A percentile compares a stretch with the other conserved stretches of the same genome.
Conservation (phyloP, 1,140 invertebrate species). For the Hirudo medicinalis region DNA sequence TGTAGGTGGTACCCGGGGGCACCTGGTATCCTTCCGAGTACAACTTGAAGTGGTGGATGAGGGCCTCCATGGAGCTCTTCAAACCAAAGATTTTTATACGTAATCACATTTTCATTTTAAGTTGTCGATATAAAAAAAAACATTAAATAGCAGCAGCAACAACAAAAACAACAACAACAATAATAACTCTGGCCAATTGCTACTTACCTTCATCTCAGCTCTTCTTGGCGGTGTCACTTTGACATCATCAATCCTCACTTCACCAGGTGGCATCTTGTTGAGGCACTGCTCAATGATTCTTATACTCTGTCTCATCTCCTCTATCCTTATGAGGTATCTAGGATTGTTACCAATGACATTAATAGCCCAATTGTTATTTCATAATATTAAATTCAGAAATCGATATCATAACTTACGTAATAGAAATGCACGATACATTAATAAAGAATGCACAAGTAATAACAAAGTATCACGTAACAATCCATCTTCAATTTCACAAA, state of each 20-base stretch:
- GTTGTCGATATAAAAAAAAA: too few species aligned
- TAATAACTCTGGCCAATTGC: too few species aligned
- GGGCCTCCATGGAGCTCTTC: constrained; percentile 87
- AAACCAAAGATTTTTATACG: constrained; percentile 24
- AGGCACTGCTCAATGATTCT: constrained; percentile 89
- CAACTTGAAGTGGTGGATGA: constrained; percentile 97
- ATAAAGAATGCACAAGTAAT: too few species aligned
- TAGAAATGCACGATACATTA: too few species aligned
- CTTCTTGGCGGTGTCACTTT: constrained; percentile 81
- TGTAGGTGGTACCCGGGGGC: constrained; percentile 83
- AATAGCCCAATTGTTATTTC: not conserved
- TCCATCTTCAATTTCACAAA: too few species aligned
- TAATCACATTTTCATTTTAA: too few species aligned
- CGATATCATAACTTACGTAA: too few species aligned
- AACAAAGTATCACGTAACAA: too few species aligned
- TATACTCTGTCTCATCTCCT: constrained; percentile 93
- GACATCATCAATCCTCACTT: constrained; percentile 83
- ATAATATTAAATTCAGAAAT: not conserved
- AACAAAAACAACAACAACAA: too few species aligned
- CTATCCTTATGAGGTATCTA: constrained; percentile 78
- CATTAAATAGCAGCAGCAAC: too few species aligned
- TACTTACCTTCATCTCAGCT: constrained; percentile 74
- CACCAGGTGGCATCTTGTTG: constrained; percentile 89
- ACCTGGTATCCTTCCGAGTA: constrained; percentile 93
- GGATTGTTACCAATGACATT: not conserved